Evolutionary conservation across 1,140 invertebrate genomes (phyloP).

Genomic region (Neodiprion virginianus): DNA sequence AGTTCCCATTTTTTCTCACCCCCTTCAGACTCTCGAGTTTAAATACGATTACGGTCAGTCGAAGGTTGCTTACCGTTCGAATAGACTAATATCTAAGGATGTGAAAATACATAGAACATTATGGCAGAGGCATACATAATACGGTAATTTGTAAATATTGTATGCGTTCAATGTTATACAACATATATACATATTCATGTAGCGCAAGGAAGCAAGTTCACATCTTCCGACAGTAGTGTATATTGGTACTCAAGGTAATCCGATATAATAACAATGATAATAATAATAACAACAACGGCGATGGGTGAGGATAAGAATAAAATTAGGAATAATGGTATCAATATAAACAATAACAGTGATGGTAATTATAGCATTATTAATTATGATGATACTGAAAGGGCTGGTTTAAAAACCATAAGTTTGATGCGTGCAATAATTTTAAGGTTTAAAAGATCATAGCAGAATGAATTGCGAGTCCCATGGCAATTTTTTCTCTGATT

Average conservation of each 20-base stretch:
- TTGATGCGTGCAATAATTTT: too few relatives aligned
- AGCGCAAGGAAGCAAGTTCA: not conserved
- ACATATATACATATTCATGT: not conserved
- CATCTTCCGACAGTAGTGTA: not conserved
- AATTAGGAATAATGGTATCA: too few relatives aligned
- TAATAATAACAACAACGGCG: not conserved
- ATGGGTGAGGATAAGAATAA: too few relatives aligned
- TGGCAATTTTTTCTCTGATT: too few relatives aligned
- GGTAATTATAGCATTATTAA: too few relatives aligned
- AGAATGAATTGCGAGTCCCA: too few relatives aligned
- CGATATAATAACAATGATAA: not conserved
- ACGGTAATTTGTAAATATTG: too few relatives aligned
- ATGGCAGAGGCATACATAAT: not conserved
- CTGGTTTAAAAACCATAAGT: too few relatives aligned
- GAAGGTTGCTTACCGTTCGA: not conserved
- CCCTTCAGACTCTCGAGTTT: not conserved
- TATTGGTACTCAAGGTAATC: not conserved
- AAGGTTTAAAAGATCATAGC: too few relatives aligned
- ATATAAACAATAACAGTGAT: too few relatives aligned
- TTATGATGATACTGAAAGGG: too few relatives aligned
- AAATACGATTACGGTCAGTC: not conserved
- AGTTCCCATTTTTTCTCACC: not conserved
- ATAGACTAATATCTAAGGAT: not conserved
- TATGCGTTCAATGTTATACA: too few relatives aligned
- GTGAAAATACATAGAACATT: not conserved